Base-by-base conservation (phyloP, 2,113 vertebrate genomes). In the Opisthocomus hoazin region DNA sequence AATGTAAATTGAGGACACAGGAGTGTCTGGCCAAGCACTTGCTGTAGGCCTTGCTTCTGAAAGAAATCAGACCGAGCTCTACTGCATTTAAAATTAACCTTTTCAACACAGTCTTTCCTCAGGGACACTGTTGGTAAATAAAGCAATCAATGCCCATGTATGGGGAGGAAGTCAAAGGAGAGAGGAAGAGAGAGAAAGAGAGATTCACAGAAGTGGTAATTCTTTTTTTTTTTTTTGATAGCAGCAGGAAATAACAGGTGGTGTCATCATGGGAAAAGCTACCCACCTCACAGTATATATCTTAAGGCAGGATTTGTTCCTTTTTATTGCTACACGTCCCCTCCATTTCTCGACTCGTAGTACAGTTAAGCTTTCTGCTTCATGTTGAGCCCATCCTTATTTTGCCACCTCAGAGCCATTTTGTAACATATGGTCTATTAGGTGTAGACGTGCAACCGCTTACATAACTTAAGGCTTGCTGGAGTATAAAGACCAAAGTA, bases 381-480 rank as follows among this genome's bases (percentile, higher is more conserved):
- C 60, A 45, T 20, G 34, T 57, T 78, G 87, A 95, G 80, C 46
- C 61, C 66, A 84, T 41, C 29, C 36, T 89, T 97, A 81, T 88
- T 89, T 84, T 92, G 63, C 87, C 56, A 90, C 87, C 90, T 94
- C 54, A 60, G 76, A 73, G 71, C 50, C 69, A 75, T 75, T 80
- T 94, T 81, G 68, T 81, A 93, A 66, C 61, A 76, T 93, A 95
- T 95, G 65, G 80, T 70, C 63, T 87, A 92, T 71, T 81, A 91
- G 78, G 75, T 85, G 50, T 86, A 93, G 57, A 90, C 3, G 9
- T 87, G 87, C 84, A 91, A 86, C 20, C 12, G 12, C 95, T 97
- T 95, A 87, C 92, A 90, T 93, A 95, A 95, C 78, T 97, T 89
- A 94, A 96, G 90, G 90, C 90, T 97, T 96, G 89, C 89, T 96